A percentile compares a stretch with the other conserved stretches of the same genome.
Evolutionary conservation across 2,888 invertebrate species (phyloP).

Genomic region (Morpho deidamia): DNA sequence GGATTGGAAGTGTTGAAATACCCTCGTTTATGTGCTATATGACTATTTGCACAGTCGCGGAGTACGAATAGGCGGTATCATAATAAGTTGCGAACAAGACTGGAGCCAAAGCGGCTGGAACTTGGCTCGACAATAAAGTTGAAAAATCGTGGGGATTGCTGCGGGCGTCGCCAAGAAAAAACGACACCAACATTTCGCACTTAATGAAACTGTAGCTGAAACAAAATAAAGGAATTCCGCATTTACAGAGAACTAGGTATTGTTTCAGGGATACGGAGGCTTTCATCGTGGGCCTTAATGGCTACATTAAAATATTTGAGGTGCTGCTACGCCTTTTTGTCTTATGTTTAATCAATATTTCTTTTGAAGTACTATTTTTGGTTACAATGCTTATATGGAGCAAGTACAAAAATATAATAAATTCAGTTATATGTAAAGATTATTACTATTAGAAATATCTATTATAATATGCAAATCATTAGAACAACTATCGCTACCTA

Average conservation of each 20-base stretch:
- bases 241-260: conserved; percentile 61
- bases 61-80: conserved; percentile 41
- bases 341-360: conserved; percentile 32
- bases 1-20: not conserved
- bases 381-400: no score
- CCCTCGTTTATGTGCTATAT: not conserved
- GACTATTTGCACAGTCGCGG: conserved; percentile 6
- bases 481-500: no score
- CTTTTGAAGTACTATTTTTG: no score
- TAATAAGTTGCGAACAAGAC: conserved; percentile 49
- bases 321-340: conserved; percentile 35
- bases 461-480: no score
- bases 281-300: conserved; percentile 50
- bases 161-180: conserved; percentile 62
- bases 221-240: conserved; percentile 66
- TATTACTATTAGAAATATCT: no score
- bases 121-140: conserved; percentile 67
- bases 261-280: conserved; percentile 52
- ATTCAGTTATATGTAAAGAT: no score
- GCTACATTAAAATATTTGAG: conserved; percentile 47
- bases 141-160: conserved; percentile 69
- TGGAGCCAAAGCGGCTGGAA: conserved; percentile 43
- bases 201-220: conserved; percentile 74
- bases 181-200: conserved; percentile 70
- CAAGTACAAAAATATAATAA: no score